Evolutionary conservation across 2,113 vertebrate species (phyloP).

Genomic region (Calyptommatus sinebrachiatus): DNA sequence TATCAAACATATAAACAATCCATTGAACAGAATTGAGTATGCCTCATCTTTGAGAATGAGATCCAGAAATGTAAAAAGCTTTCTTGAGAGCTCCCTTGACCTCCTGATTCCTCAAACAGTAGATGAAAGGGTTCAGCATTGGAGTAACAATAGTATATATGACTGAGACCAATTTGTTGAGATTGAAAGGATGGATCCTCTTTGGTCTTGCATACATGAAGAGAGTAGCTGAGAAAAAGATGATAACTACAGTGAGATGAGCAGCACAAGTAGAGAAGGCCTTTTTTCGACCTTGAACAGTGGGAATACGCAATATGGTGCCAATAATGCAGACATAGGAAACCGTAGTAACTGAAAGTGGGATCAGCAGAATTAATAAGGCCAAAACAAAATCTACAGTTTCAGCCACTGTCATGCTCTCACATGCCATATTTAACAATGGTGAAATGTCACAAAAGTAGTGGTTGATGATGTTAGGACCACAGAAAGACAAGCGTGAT

Average conservation of each 20-base stretch:
- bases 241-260: conserved; percentile 55
- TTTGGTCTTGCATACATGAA: conserved; percentile 57
- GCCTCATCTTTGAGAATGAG: not conserved
- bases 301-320: conserved; percentile 28
- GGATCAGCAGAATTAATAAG: conserved; percentile 35
- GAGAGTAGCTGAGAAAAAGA: conserved; percentile 57
- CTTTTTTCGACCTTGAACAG: conserved; percentile 2
- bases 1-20: not conserved
- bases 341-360: conserved; percentile 28
- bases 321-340: conserved; percentile 49
- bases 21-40: not conserved
- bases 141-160: conserved; percentile 52
- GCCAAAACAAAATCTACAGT: conserved; percentile 53
- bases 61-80: not conserved
- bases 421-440: conserved; percentile 50
- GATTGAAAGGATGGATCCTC: conserved; percentile 33
- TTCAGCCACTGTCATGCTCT: conserved; percentile 23
- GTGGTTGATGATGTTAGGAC: conserved; percentile 50
- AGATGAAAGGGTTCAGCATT: conserved; percentile 51
- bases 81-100: conserved; percentile 43
- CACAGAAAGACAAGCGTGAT: conserved; percentile 45
- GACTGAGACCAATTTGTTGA: conserved; percentile 47
- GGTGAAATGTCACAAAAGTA: conserved; percentile 63
- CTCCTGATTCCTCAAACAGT: conserved; percentile 58
- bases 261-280: conserved; percentile 62